phyloP scores from a whole-genome alignment of 2,797 vertebrate genomes.

The Buphagus erythrorhynchus region DNA sequence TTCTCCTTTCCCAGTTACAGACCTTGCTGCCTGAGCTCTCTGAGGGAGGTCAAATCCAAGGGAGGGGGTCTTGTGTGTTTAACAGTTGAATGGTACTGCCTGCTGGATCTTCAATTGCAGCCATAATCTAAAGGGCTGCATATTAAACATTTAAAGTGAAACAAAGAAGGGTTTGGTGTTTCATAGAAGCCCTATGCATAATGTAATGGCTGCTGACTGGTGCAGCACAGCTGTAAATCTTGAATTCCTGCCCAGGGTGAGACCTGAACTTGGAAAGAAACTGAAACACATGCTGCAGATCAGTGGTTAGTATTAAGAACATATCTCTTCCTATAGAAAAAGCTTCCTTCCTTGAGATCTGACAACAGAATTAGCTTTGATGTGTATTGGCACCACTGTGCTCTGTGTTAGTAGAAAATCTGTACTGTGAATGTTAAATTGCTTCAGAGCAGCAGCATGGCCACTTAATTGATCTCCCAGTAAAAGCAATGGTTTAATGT shows the following conservation, averaged over 20 bases:
- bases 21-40: not conserved
- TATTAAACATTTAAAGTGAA: not conserved
- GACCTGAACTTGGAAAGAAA: constrained; percentile 17
- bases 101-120: not conserved
- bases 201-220: not conserved
- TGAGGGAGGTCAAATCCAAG: not conserved
- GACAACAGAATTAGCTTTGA: not conserved
- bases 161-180: not conserved
- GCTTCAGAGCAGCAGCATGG: not conserved
- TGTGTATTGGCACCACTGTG: not conserved
- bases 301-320: not conserved
- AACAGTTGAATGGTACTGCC: not conserved
- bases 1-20: not conserved
- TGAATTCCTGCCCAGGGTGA: not conserved
- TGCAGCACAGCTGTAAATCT: constrained; percentile 27
- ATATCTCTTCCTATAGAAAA: not conserved
- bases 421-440: not conserved
- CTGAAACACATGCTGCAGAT: constrained; percentile 8
- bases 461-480: not conserved
- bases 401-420: not conserved
- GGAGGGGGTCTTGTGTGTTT: not conserved
- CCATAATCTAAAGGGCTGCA: not conserved
- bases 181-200: not conserved
- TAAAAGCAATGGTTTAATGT: not conserved
- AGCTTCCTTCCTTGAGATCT: not conserved